These are phyloP conservation scores for Megamerina dolium DNA, from an alignment of 2,888 invertebrate genomes.

Conservation along the genomic window DNA sequence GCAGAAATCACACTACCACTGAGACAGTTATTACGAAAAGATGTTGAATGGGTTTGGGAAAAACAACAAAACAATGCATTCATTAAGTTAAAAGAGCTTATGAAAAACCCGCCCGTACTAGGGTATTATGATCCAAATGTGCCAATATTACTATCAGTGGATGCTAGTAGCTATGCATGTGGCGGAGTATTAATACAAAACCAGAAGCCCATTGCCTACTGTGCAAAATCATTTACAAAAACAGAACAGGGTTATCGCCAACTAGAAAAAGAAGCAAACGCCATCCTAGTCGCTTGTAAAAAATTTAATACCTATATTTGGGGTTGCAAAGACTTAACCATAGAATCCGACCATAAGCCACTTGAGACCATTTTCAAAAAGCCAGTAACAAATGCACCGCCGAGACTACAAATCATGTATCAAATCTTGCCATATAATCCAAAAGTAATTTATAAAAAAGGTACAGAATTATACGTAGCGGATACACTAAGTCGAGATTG, in stretches of 20 bases:
- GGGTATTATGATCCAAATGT: constrained; percentile 12
- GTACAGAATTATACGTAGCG: constrained; percentile 25
- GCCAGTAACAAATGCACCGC: constrained; percentile 13
- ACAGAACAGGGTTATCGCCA: constrained; percentile 7
- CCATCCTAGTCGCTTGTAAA: constrained; percentile 12
- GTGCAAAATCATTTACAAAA: constrained; percentile 2
- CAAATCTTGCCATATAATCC: constrained; percentile 24
- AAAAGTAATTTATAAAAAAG: constrained; percentile 24
- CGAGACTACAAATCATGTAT: constrained; percentile 27
- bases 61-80: constrained; percentile 4
- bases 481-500: constrained; percentile 22
- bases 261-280: constrained; percentile 14
- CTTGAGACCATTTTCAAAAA: constrained; percentile 31
- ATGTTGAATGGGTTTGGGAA: constrained; percentile 10
- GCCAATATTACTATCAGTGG: constrained; percentile 11
- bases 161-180: constrained; percentile 6
- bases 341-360: constrained; percentile 25
- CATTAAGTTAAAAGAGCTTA: constrained; percentile 5
- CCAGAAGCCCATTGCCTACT: constrained; percentile 2
- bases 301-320: constrained; percentile 11
- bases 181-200: constrained; percentile 6
- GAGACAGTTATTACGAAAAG: constrained; percentile 8
- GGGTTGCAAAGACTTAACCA: constrained; percentile 2
- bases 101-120: constrained; percentile 11
- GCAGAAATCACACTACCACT: constrained; percentile 16